Conservation (phyloP, 2,797 vertebrate species). For the Hoplostethus mediterraneus region DNA sequence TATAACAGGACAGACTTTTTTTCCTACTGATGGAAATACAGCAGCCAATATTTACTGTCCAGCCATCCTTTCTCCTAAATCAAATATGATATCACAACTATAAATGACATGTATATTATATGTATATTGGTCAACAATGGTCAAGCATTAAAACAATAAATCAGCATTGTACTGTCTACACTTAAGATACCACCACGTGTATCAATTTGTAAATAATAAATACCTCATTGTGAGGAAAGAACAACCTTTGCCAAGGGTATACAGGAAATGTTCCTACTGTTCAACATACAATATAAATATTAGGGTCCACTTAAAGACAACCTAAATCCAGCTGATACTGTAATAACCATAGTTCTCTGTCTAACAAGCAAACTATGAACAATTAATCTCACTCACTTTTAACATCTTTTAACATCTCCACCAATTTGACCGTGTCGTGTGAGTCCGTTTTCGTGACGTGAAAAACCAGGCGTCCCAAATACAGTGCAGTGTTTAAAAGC, state of each 20-base stretch:
- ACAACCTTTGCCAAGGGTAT: slow-evolving; percentile 79
- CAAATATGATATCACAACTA: slow-evolving; percentile 28
- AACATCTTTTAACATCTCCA: slow-evolving; percentile 37
- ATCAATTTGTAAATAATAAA: slow-evolving; percentile 79
- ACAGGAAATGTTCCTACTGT: slow-evolving; percentile 76
- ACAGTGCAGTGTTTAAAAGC: slow-evolving; percentile 41
- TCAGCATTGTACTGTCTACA: slow-evolving; percentile 50
- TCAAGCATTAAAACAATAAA: slow-evolving; percentile 48
- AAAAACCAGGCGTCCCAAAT: slow-evolving; percentile 9
- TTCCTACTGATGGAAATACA: slow-evolving; percentile 17
- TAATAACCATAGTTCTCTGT: slow-evolving; percentile 56
- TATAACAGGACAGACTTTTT: slow-evolving; percentile 30
- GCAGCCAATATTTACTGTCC: slow-evolving; percentile 20
- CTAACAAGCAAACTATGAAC: slow-evolving; percentile 69
- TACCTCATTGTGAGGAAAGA: slow-evolving; percentile 88
- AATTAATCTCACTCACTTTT: slow-evolving; percentile 38
- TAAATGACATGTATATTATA: slow-evolving; percentile 37
- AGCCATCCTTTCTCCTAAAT: neutral
- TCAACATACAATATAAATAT: slow-evolving; percentile 74
- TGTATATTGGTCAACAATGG: neutral
- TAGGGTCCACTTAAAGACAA: slow-evolving; percentile 59
- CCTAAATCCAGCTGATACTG: slow-evolving; percentile 44
- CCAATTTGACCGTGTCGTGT: slow-evolving; percentile 43
- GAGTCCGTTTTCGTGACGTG: neutral
- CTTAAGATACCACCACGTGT: slow-evolving; percentile 66